Percentiles rank a stretch among this genome's conserved stretches.
These are phyloP conservation scores for Chrysolina haemoptera DNA, from an alignment of 2,888 invertebrate species.

Conservation along the genomic window DNA sequence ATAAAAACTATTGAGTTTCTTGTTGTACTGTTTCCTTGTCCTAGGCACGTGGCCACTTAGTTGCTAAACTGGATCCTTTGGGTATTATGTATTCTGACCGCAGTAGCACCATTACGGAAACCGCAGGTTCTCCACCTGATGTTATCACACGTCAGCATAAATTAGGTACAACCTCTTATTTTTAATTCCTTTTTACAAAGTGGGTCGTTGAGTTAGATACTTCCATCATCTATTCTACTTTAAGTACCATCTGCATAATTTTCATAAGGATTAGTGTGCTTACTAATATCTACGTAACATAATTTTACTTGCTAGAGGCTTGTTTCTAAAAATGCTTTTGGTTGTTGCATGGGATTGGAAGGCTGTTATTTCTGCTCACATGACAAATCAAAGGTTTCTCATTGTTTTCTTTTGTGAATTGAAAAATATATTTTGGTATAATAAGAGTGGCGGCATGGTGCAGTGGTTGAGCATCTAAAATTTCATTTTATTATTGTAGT, in stretches of 20 bases:
- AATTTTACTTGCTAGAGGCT: slow-evolving; percentile 14
- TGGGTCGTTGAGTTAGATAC: slow-evolving; percentile 63
- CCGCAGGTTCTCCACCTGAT: slow-evolving; percentile 73
- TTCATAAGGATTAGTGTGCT: slow-evolving; percentile 9
- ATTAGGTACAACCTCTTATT: slow-evolving; percentile 73
- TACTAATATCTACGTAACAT: slow-evolving; percentile 7
- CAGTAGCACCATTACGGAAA: slow-evolving; percentile 67
- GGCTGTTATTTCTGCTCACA: neutral
- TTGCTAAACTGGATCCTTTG: slow-evolving; percentile 94
- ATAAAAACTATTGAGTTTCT: neutral
- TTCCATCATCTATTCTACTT: neutral
- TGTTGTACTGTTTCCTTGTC: slow-evolving; percentile 32
- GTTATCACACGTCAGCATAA: slow-evolving; percentile 77
- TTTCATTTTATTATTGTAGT: too few species aligned
- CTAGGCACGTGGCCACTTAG: slow-evolving; percentile 94
- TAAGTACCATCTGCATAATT: slow-evolving; percentile 2
- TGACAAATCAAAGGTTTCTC: slow-evolving; percentile 12
- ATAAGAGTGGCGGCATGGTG: too few species aligned
- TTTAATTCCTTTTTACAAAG: slow-evolving; percentile 24
- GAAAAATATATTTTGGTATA: neutral
- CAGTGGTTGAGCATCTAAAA: too few species aligned
- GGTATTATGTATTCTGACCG: slow-evolving; percentile 84
- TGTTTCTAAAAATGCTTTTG: slow-evolving; percentile 17
- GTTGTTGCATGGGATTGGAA: neutral
- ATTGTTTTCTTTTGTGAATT: neutral